Base-by-base conservation (phyloP, 2,113 vertebrate genomes). In the Seriola rivoliana region DNA sequence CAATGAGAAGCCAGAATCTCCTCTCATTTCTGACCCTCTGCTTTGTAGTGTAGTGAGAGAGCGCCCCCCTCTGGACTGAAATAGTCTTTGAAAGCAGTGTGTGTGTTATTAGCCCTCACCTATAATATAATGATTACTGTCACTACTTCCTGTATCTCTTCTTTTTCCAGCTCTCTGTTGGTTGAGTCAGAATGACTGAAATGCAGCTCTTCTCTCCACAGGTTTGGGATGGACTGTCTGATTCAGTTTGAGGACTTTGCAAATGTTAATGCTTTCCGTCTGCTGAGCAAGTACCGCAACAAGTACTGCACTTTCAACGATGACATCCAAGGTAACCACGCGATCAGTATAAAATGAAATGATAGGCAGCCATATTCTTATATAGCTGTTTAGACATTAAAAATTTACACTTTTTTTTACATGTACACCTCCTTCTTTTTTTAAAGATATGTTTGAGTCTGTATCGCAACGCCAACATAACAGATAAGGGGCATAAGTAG, bases 211-310 rank as follows among this genome's bases (percentile, higher is more conserved):
- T 86, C 25, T 79, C 9, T 79, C 78, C 52, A 12, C 91, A 99
- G 98, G 87, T 99, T 96, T 70, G 97, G 98, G 46, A 97, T 96
- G 92, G 96, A 96, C 85, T 99, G 98, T 86, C 97, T 99, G 69
- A 99, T 99, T 91, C 98, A 99, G 38, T 99, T 99, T 95, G 98
- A 99, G 91, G 98, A 99, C 89, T 99, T 99, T 94, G 98, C 97
- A 76, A 99, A 99, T 68, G 52, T 90, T 63, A 99, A 99, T 64
- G 98, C 98, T 78, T 99, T 99, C 94, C 97, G 97, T 46, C 97
- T 99, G 64, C 95, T 99, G 86, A 94, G 94, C 71, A 99, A 98
- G 85, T 99, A 99, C 89, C 96, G 97, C 72, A 95, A 97, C 91
- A 92, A 95, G 65, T 99, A 98, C 83, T 99, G 98, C 94, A 99